Evolutionary conservation across 1,140 invertebrate genomes (phyloP).

Genomic region (Oryctes rhinoceros): DNA sequence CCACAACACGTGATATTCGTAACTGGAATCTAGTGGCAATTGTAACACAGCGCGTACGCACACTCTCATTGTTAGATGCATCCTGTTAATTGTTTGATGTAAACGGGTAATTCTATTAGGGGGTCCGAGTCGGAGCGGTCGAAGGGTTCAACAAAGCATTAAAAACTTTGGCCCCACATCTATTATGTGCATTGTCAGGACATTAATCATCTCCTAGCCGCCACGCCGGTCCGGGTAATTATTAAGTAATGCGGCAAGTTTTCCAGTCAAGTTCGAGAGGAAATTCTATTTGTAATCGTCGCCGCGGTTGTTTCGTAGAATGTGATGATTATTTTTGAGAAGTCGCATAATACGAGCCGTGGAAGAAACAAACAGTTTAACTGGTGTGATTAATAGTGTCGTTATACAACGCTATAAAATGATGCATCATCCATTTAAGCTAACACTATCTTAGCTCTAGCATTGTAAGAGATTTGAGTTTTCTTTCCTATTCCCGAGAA

Average conservation of each 20-base stretch:
- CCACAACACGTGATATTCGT: background rate
- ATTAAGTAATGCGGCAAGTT: slow-evolving; percentile 15
- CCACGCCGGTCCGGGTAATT: slow-evolving; percentile 11
- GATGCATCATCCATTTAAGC: too few relatives aligned
- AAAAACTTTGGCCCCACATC: slow-evolving; percentile 17
- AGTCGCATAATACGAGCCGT: background rate
- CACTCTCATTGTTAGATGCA: slow-evolving; percentile 6
- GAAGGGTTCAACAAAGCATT: slow-evolving; percentile 18
- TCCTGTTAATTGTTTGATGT: slow-evolving; percentile 22
- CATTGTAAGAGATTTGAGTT: too few relatives aligned
- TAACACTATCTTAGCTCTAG: too few relatives aligned
- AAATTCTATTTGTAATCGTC: slow-evolving; percentile 7
- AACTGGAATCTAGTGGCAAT: background rate
- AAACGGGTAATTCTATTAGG: slow-evolving; percentile 18
- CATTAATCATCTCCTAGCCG: slow-evolving; percentile 13
- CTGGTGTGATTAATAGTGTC: background rate
- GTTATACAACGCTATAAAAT: background rate
- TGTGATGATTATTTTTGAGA: background rate
- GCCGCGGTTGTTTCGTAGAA: background rate
- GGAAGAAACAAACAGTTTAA: background rate
- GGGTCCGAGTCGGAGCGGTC: background rate
- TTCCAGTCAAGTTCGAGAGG: slow-evolving; percentile 8
- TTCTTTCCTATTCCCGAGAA: too few relatives aligned
- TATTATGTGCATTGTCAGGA: slow-evolving; percentile 8
- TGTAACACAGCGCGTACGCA: background rate